phyloP scores from a whole-genome alignment of 2,797 vertebrate genomes.

The Gymnothorax javanicus region DNA sequence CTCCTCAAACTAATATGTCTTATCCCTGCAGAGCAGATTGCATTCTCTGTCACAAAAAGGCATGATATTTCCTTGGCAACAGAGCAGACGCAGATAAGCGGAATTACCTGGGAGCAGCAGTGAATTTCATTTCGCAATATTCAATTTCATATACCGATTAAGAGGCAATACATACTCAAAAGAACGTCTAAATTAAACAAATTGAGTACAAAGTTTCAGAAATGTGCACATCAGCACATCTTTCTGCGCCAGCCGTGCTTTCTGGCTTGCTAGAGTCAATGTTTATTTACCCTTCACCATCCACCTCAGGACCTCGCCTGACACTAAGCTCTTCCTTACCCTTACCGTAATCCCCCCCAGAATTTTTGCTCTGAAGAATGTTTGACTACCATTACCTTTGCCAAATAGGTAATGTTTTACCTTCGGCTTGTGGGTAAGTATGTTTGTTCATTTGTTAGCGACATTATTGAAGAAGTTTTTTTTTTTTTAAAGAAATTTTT shows the following conservation, averaged over 20 bases:
- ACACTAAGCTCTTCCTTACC: background rate
- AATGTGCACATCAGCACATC: background rate
- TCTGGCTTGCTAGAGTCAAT: slow-evolving; percentile 4
- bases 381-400: background rate
- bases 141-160: slow-evolving; percentile 16
- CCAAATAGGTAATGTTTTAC: no score
- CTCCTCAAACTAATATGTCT: background rate
- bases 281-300: background rate
- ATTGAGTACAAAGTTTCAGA: background rate
- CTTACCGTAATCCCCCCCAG: background rate
- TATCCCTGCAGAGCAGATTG: background rate
- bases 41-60: background rate
- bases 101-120: background rate
- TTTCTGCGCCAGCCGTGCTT: background rate
- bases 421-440: no score
- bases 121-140: slow-evolving; percentile 9
- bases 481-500: no score
- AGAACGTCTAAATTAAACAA: background rate
- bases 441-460: no score
- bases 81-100: slow-evolving; percentile 5
- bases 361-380: background rate
- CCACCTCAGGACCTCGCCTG: background rate
- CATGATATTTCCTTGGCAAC: slow-evolving; percentile 8
- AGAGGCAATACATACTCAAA: background rate
- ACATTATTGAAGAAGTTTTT: no score